Base-by-base conservation (phyloP, 2,113 vertebrate genomes). In the Aptenodytes patagonicus region DNA sequence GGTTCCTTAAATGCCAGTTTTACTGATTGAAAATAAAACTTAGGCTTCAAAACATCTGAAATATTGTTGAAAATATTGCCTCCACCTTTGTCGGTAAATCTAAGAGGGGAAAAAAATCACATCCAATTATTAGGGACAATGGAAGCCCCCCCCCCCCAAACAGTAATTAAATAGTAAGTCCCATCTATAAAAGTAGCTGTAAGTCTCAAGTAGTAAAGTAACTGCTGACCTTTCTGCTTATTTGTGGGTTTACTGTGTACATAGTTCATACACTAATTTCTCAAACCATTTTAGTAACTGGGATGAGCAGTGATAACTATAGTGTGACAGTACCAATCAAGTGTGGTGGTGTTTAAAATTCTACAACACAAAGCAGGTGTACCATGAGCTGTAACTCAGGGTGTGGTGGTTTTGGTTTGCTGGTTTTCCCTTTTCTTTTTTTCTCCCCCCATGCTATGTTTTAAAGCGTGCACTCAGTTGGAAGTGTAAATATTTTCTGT, bases 381-480 rank as follows among this genome's bases (percentile, higher is more conserved):
- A 21, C 31, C 49, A 17, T 29, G 42, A 83, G 17, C 46, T 86
- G 31, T 77, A 70, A 47, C 11, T 84, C 26, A 16, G 26, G n/a
- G 14, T 58, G n/a, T 44, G 36, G 20, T 81, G 61, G 7, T 26
- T 91, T 84, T 75, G 5, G 3, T 84, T 85, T 68, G 32, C 75
- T 91, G 36, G 7, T 34, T 85, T 95, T 81, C 25, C 18, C 10
- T 54, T 79, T 52, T 36, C 2, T 17, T 71, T 60, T 83, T 26
- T 4, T 5, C 28, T 3, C 3, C 10, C 3, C 3, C 17, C 0
- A 2, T 38, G 34, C 14, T 72, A 6, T 1, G 0, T 66, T 75
- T 77, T 73, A 44, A 88, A 83, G 40, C 1, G 0, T 65, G 17
- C 9, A 7, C 17, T 92, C 11, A 24, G 13, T 36, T 91, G 38